Evolutionary conservation across 2,113 vertebrate genomes (phyloP).

Genomic region (Steatornis caripensis): DNA sequence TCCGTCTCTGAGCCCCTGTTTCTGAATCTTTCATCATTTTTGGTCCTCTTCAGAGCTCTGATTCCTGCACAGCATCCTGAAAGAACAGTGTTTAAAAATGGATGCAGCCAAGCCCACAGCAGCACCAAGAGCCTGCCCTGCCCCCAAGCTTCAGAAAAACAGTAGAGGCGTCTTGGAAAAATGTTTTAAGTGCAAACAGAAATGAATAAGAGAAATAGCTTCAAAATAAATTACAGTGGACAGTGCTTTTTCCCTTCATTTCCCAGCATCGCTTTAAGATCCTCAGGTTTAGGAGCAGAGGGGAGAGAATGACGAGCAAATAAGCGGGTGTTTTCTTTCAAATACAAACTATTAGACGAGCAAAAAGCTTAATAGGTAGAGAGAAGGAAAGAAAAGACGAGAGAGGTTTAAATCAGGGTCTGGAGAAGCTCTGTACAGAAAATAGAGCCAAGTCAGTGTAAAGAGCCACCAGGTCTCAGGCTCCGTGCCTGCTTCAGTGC

Average conservation of each 20-base stretch:
- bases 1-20: not conserved
- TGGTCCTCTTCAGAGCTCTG: not conserved
- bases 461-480: not conserved
- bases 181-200: not conserved
- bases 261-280: not conserved
- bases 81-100: not conserved
- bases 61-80: not conserved
- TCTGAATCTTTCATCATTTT: conserved; percentile 16
- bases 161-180: not conserved
- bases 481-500: not conserved
- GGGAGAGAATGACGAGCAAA: not conserved
- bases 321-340: not conserved
- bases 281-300: not conserved
- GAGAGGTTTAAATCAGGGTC: not conserved
- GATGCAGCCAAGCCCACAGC: not conserved
- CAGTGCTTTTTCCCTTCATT: not conserved
- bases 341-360: not conserved
- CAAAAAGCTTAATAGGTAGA: not conserved
- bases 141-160: not conserved
- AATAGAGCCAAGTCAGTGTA: fast-evolving
- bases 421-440: not conserved
- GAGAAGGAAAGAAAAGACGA: not conserved
- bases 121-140: not conserved
- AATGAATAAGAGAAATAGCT: not conserved
- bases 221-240: not conserved